Evolutionary conservation across 2,113 vertebrate species (phyloP), one percentile per base, ranked within the genome.

Genomic region (Phrynocephalus versicolor): DNA sequence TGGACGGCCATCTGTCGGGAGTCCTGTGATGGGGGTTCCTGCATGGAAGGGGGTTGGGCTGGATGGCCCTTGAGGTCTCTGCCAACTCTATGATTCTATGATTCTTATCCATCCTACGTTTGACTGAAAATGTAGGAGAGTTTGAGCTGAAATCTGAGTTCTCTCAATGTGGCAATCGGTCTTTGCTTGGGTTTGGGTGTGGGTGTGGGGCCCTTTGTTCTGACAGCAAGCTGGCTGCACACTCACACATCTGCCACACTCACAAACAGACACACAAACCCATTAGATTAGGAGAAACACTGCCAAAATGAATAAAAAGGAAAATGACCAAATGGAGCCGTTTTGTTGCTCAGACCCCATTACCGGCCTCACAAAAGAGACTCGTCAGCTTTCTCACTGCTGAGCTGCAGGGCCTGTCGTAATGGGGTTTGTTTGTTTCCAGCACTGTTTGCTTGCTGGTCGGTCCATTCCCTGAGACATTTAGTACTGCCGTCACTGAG

Each of bases 271-370:
- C 45, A n/a, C n/a, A n/a, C n/a, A n/a, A n/a, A n/a, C n/a, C n/a
- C n/a, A n/a, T n/a, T n/a, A 51, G 45, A 5, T 51, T 51, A 6
- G 45, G 85, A 78, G 85, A 94, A 91, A 84, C 75, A 67, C 45
- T 88, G 87, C 72, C 71, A 65, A 86, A 92, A 88, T 18, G 76
- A 86, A 85, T 45, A 67, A 82, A 58, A 67, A 69, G 65, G 77
- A 55, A 71, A 86, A 83, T 67, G 35, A 37, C 60, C 45, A 57
- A 79, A 82, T 83, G 45, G 77, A 83, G 57, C 16, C 18, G n/a
- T 87, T 82, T 76, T 85, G 71, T 58, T 55, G 18, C 0, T 0
- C 25, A n/a, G 37, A 6, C 37, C 6, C 0, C 0, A 87, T 82
- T 6, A 77, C 21, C 14, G 23, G 37, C n/a, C 89, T 94, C 78